Evolutionary conservation across 2,888 invertebrate genomes (phyloP), one percentile per base, ranked within the genome.

Genomic region (Dynastes grantii): DNA sequence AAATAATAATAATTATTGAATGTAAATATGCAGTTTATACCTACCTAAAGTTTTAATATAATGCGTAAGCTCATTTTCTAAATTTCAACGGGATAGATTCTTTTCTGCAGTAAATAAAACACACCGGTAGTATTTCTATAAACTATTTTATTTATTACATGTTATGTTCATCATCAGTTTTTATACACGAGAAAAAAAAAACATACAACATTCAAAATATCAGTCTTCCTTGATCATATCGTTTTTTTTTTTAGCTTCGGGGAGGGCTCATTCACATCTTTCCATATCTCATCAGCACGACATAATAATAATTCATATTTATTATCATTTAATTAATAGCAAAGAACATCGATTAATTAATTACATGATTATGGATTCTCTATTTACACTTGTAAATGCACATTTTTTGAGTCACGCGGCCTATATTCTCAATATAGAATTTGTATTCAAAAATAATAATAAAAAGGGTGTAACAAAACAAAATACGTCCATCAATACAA

Each of bases 361-460:
- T 77, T 70, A 76, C 70, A 79, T 68, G 58, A 70, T 61, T 76
- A 76, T 79, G 71, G 53, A 61, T 77, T 73, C 55, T 77, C 53
- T 78, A 78, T 78, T 70, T 78, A 80, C 80, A 80, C 76, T 78
- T 78, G 80, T 88, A 88, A 89, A 89, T 89, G 89, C 89, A 88
- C 88, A 87, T 87, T 87, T 84, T 84, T 87, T 87, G 86, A 87
- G 88, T 88, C 89, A 87, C 89, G 85, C 89, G 88, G 88, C 89
- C 88, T 88, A 88, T 85, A 45, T 11, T 45, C 45, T 80, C 61
- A 75, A 63, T 22, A 58, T 75, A 75, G 73, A 63, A 75, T 75
- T 75, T 75, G 73, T 45, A 77, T 68, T 76, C 63, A 63, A 63
- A 73, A 37, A 61, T 76, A 82, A 76, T 78, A 79, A 78, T 79